Conservation (phyloP, 1,140 invertebrate genomes). For the Trypoxylus dichotomus region DNA sequence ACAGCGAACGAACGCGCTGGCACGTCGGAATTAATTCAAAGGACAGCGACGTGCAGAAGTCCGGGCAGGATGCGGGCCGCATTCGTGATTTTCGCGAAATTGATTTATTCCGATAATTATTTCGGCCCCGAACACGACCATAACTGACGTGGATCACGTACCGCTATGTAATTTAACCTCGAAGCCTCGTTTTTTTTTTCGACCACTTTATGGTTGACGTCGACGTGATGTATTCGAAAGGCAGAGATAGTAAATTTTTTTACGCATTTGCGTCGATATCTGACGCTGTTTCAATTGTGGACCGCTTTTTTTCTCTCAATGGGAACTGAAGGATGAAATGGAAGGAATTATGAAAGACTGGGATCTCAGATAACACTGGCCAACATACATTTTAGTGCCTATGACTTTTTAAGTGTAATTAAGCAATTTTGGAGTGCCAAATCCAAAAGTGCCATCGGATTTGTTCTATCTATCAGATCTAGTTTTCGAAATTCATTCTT, state of each 20-base stretch:
- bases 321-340: too few species aligned
- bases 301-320: too few species aligned
- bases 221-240: neutral
- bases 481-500: too few species aligned
- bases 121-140: neutral
- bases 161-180: slow-evolving; percentile 10
- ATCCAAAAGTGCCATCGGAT: too few species aligned
- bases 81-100: slow-evolving; percentile 21
- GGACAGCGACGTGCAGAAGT: neutral
- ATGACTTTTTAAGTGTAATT: too few species aligned
- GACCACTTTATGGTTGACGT: slow-evolving; percentile 10
- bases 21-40: neutral
- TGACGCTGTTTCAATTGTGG: too few species aligned
- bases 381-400: too few species aligned
- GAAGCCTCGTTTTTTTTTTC: neutral
- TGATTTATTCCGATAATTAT: slow-evolving; percentile 25
- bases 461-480: too few species aligned
- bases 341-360: too few species aligned
- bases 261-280: neutral
- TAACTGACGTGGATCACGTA: slow-evolving; percentile 18
- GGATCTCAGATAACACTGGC: too few species aligned
- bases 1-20: neutral
- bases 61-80: neutral
- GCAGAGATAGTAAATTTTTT: neutral
- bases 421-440: too few species aligned